Evolutionary conservation across 2,797 vertebrate species (phyloP).

Genomic region (Squalus acanthias): DNA sequence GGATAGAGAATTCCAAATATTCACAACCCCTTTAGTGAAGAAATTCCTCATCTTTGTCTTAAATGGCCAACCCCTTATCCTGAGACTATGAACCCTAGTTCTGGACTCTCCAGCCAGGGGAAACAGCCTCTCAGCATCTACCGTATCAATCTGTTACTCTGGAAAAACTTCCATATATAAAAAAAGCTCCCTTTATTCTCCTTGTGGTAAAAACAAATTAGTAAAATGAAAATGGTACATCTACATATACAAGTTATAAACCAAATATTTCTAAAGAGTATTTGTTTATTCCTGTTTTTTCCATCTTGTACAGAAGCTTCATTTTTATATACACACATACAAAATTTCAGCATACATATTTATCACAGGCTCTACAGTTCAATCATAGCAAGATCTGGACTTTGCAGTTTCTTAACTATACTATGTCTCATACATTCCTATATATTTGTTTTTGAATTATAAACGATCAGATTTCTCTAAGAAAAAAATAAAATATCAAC

Average conservation of each 20-base stretch:
- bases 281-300: slow-evolving; percentile 22
- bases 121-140: too few relatives aligned
- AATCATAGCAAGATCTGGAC: not conserved
- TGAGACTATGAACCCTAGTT: too few relatives aligned
- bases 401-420: slow-evolving; percentile 24
- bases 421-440: slow-evolving; percentile 9
- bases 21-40: too few relatives aligned
- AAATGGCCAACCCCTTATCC: too few relatives aligned
- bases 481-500: not conserved
- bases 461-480: not conserved
- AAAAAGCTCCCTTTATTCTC: not conserved
- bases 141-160: too few relatives aligned
- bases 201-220: not conserved
- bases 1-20: too few relatives aligned
- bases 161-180: not conserved
- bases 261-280: not conserved
- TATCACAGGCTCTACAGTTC: not conserved
- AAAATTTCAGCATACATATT: slow-evolving; percentile 22
- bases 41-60: too few relatives aligned
- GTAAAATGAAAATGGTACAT: not conserved
- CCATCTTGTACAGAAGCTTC: not conserved
- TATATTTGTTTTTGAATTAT: slow-evolving; percentile 10
- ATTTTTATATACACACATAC: slow-evolving; percentile 4
- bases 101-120: too few relatives aligned
- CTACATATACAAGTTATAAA: not conserved